Percentiles rank a stretch among this genome's conserved stretches.
phyloP scores from a whole-genome alignment of 2,113 vertebrate genomes.

The Atlantisia rogersi region DNA sequence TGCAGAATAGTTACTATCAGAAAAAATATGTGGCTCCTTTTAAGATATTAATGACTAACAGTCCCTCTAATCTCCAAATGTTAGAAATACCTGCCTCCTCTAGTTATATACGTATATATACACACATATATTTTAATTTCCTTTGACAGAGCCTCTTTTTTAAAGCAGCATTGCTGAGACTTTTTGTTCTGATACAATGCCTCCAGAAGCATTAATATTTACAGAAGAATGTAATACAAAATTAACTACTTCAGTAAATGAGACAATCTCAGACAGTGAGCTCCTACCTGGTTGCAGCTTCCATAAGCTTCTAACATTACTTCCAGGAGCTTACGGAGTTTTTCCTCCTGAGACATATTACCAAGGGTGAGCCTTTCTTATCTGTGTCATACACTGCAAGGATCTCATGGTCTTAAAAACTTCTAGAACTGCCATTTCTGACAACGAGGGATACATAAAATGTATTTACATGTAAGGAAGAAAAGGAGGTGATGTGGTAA shows the following conservation, averaged over 20 bases:
- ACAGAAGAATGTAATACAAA: constrained; percentile 14
- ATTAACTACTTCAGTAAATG: not conserved
- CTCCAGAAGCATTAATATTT: not conserved
- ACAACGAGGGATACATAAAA: not conserved
- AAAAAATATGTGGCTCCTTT: not conserved
- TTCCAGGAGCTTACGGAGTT: not conserved
- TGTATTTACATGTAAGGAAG: not conserved
- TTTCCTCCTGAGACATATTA: not conserved
- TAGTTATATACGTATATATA: not conserved
- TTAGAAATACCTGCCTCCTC: not conserved
- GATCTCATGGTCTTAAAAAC: not conserved
- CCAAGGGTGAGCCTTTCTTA: not conserved
- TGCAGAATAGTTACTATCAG: not conserved
- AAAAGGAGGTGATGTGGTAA: not conserved
- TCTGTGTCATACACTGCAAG: not conserved
- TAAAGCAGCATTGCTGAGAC: not conserved
- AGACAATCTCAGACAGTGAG: not conserved
- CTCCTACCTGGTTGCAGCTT: not conserved
- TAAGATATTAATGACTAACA: not conserved
- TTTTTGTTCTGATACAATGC: not conserved
- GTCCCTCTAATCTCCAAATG: not conserved
- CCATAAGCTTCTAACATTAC: not conserved
- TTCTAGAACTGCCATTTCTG: not conserved
- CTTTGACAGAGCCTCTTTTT: not conserved
- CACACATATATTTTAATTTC: not conserved